Evolutionary conservation across 2,797 vertebrate genomes (phyloP), one percentile per base, ranked within the genome.

Genomic region (Gallinago stenura): DNA sequence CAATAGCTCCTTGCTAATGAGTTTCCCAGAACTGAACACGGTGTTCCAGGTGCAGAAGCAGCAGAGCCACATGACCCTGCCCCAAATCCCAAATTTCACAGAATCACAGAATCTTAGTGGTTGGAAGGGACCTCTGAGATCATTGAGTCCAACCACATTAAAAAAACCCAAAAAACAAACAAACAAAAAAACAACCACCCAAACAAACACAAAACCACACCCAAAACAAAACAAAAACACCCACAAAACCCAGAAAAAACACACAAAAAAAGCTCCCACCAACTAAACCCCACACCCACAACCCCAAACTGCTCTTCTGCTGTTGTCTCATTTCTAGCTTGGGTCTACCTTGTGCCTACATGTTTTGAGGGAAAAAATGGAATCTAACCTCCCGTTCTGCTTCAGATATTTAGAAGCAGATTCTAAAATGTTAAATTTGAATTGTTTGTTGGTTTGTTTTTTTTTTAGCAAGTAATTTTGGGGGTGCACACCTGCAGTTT

Each of bases 1-100:
- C 95, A 95, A n/a, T 80, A 95, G 65, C 75, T 95, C 33, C 60
- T 87, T 64, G 35, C 88, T 96, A 94, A 95, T 89, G 90, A 96
- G 64, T 61, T 96, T 87, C 64, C 68, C 91, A 78, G 81, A 87
- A 81, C 21, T 2, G 71, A 94, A 66, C 64, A 50, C 10, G 57
- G 28, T 54, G 48, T 95, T 96, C 83, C 88, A 92, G 83, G 71
- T 87, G 57, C 28, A 61, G 70, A 51, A 82, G 28, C 18, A 90
- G 60, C 53, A 53, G 30, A 89, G 24, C n/a, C 70, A 39, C 70
- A 11, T 4, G 41, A 71, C 26, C 31, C 39, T 76, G 54, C 70
- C 79, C 57, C 43, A 37, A 50, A 20, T 41, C 41, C 41, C 41
- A 41, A 41, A 41, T 41, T 39, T 39, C 39, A 39, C 39, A 39